phyloP scores from a whole-genome alignment of 2,113 vertebrate species.

The Ochotona princeps region DNA sequence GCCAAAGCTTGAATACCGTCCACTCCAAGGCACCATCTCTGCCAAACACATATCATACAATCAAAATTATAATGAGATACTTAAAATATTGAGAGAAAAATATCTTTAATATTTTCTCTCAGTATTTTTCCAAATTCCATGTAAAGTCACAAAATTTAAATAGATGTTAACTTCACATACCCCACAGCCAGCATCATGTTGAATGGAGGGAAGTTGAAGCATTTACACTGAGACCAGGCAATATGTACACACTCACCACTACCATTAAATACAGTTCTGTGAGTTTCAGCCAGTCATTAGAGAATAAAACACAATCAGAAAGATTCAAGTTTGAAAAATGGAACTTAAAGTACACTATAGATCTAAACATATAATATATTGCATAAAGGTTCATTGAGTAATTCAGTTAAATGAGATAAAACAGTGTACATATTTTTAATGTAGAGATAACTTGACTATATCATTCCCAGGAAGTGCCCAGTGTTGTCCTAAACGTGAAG shows the following conservation, averaged over 20 bases:
- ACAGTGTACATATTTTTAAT: not conserved
- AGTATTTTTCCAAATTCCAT: not conserved
- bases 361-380: not conserved
- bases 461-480: not conserved
- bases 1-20: not conserved
- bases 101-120: not conserved
- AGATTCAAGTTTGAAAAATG: too few relatives aligned
- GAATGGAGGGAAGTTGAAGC: too few relatives aligned
- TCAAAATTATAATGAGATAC: not conserved
- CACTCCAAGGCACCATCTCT: not conserved
- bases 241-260: too few relatives aligned
- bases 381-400: not conserved
- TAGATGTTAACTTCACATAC: not conserved
- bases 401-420: slow-evolving; percentile 13
- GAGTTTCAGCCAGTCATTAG: too few relatives aligned
- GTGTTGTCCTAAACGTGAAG: not conserved
- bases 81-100: not conserved
- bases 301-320: too few relatives aligned
- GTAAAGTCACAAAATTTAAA: not conserved
- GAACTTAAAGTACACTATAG: not conserved
- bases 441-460: not conserved
- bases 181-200: too few relatives aligned
- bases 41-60: not conserved
- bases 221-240: too few relatives aligned
- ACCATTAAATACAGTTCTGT: too few relatives aligned